Evolutionary conservation across 2,113 vertebrate species (phyloP).

Genomic region (Catharus minimus): DNA sequence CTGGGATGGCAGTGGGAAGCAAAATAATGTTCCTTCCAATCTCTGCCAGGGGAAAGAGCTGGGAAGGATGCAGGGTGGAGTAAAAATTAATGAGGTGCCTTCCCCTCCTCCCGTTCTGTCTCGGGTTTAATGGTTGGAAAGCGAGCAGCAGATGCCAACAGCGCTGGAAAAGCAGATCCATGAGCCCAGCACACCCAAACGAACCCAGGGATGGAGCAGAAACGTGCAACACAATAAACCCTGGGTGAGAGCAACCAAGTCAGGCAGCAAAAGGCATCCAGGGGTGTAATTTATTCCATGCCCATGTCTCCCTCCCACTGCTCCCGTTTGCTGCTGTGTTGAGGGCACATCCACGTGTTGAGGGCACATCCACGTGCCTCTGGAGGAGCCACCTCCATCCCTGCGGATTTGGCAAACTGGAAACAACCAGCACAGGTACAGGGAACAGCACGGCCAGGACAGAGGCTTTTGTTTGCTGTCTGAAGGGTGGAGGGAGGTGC

Average conservation of each 20-base stretch:
- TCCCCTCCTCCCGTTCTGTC: not conserved
- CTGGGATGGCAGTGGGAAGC: not conserved
- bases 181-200: not conserved
- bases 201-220: not conserved
- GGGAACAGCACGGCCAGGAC: not conserved
- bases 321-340: rapidly evolving
- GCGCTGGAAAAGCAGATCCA: not conserved
- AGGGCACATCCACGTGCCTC: not conserved
- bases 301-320: not conserved
- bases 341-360: not conserved
- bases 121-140: not conserved
- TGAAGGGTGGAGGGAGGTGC: not conserved
- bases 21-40: not conserved
- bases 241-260: not conserved
- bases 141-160: conserved; percentile 6
- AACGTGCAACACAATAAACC: not conserved
- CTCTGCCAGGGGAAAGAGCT: not conserved
- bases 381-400: not conserved
- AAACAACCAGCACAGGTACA: not conserved
- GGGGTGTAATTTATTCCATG: not conserved
- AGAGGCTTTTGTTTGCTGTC: not conserved
- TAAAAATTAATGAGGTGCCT: not conserved
- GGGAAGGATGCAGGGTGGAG: not conserved
- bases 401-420: not conserved
- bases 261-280: not conserved